Conservation (phyloP, 1,140 invertebrate species). For the Liolophura sinensis region DNA sequence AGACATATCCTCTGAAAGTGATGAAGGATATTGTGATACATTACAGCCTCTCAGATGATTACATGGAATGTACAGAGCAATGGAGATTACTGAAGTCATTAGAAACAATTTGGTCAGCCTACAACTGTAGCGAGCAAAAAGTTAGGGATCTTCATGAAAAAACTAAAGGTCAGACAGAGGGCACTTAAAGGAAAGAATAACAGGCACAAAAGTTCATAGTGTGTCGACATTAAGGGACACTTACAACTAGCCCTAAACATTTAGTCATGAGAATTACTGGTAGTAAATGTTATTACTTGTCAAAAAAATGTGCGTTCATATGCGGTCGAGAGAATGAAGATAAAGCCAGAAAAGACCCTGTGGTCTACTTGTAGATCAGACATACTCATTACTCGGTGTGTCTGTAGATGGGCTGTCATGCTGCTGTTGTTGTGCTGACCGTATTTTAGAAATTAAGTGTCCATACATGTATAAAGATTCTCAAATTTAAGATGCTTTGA, state of each 20-base stretch:
- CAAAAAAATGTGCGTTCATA: background rate
- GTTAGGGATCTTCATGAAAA: too few relatives aligned
- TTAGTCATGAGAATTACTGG: too few relatives aligned
- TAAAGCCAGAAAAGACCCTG: background rate
- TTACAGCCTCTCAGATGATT: slow-evolving; percentile 11
- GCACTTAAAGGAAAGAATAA: too few relatives aligned
- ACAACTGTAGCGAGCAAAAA: too few relatives aligned
- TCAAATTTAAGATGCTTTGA: too few relatives aligned
- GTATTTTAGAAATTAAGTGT: slow-evolving; percentile 13
- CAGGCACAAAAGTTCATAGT: too few relatives aligned
- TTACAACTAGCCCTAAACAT: too few relatives aligned
- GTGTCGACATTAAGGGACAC: too few relatives aligned
- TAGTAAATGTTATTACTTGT: background rate
- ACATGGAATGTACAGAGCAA: too few relatives aligned
- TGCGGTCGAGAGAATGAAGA: background rate
- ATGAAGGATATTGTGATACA: background rate
- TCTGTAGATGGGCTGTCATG: slow-evolving; percentile 5
- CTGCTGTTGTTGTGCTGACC: slow-evolving; percentile 13
- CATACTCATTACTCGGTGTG: slow-evolving; percentile 6
- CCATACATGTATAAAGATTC: slow-evolving; percentile 7
- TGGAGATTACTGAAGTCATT: too few relatives aligned
- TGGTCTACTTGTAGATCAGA: background rate
- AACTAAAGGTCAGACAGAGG: too few relatives aligned
- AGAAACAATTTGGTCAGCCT: too few relatives aligned
- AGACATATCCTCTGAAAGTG: slow-evolving; percentile 9